Evolutionary conservation across 2,797 vertebrate genomes (phyloP), one percentile per base, ranked within the genome.

Genomic region (Telmatherina bonti): DNA sequence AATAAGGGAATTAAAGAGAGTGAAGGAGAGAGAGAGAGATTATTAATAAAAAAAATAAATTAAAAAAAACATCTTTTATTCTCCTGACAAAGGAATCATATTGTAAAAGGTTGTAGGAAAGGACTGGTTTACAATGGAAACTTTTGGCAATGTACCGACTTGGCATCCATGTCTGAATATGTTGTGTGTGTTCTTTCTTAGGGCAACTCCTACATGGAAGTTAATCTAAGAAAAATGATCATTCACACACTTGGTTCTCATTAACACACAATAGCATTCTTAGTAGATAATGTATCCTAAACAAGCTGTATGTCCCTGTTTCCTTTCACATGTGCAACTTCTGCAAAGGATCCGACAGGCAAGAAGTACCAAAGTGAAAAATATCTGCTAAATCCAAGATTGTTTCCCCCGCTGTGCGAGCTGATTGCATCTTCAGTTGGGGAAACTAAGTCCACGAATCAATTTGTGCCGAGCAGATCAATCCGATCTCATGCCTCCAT

Each of bases 381-480:
- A 79, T 68, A 88, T 76, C 71, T 55, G 70, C 71, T 70, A 54
- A 84, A 90, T 86, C 78, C 83, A 81, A 79, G 74, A 76, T 75
- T 65, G 71, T 85, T 81, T 85, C 62, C 54, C 52, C 60, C 49
- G 74, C 84, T 45, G 61, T 76, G 75, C 75, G 81, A 86, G 68
- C 71, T 86, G 78, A 84, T 89, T 86, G 86, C 76, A 76, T 65
- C 83, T 83, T 82, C 41, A 72, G 70, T 70, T 73, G 67, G 74
- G 81, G 81, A 82, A 81, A 78, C 75, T 81, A 82, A 88, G 82
- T 81, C 72, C 80, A 68, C 69, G 86, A 86, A 88, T 86, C 86
- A 78, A 79, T 87, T 88, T 88, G 63, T 67, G 83, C 57, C 51
- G 69, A 76, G 72, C 63, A 70, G 56, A 81, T 74, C 45, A 60